Evolutionary conservation across 2,888 invertebrate genomes (phyloP).

Genomic region (Bruchidius siliquastri): DNA sequence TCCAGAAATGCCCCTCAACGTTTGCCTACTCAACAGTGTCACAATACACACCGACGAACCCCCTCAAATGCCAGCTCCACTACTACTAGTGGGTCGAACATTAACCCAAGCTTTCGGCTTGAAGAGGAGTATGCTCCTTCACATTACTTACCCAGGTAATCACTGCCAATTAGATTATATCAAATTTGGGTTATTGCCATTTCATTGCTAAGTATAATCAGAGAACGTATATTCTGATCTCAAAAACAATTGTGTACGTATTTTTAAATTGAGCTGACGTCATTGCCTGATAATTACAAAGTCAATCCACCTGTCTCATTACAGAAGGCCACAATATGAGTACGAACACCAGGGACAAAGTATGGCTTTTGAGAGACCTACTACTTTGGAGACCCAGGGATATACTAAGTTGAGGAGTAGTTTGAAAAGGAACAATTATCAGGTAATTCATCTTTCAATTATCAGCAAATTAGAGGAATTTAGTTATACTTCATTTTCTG

Average conservation of each 20-base stretch:
- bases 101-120: slow-evolving; percentile 60
- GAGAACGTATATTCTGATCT: background rate
- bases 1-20: slow-evolving; percentile 44
- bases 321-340: slow-evolving; percentile 36
- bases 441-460: slow-evolving; percentile 18
- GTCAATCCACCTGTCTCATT: no score
- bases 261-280: no score
- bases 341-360: slow-evolving; percentile 44
- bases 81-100: slow-evolving; percentile 54
- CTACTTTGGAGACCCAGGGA: slow-evolving; percentile 58
- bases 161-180: no score
- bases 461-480: no score
- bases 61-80: slow-evolving; percentile 65
- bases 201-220: no score
- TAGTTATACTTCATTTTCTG: no score
- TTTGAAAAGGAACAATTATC: slow-evolving; percentile 66
- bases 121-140: slow-evolving; percentile 56
- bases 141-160: slow-evolving; percentile 44
- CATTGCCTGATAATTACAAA: no score
- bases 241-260: background rate
- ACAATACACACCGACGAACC: slow-evolving; percentile 64
- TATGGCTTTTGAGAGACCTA: slow-evolving; percentile 54
- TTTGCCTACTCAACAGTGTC: slow-evolving; percentile 32
- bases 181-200: no score
- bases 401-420: slow-evolving; percentile 72